Evolutionary conservation across 2,113 vertebrate genomes (phyloP), one percentile per base, ranked within the genome.

Genomic region (Ornithorhynchus anatinus): DNA sequence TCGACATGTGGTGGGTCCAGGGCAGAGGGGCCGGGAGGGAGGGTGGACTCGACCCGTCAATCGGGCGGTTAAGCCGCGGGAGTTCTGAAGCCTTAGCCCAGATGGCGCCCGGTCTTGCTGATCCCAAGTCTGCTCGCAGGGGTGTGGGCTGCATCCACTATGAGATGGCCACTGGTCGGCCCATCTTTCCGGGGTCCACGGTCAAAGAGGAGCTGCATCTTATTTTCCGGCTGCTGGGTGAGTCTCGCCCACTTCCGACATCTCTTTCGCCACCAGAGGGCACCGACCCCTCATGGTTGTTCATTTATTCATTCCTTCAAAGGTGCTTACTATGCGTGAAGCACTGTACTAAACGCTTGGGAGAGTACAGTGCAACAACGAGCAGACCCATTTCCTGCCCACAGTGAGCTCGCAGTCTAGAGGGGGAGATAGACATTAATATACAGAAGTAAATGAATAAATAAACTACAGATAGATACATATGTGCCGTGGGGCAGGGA

Each of bases 151-250:
- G 97, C 58, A 99, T 99, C 83, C 89, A 95, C 74, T 97, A 93
- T 43, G 97, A 99, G 89, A 97, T 99, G 96, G 95, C 95, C 29
- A 97, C 97, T 0, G 97, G 97, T 13, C 93, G 96, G 39, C 96
- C 97, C 37, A 94, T 99, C 93, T 99, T 99, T 89, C 97, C 97
- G 0, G 97, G 97, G 44, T 96, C 97, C 63, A 97, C 97, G 0
- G 94, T 99, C 70, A 99, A 99, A 71, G 97, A 99, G 64, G 96
- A 99, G 84, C 93, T 98, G 20, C 95, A 98, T 75, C 86, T 98
- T 39, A 92, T 99, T 80, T 98, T 98, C 81, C 92, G 95, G 44
- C 93, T 97, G 74, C 85, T 95, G 20, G 94, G 94, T 95, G 86
- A 93, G 92, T 75, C 35, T 27, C 51, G 71, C 75, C 16, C 43